Conservation (phyloP, 2,888 invertebrate genomes). For the Yponomeuta plumbellus region DNA sequence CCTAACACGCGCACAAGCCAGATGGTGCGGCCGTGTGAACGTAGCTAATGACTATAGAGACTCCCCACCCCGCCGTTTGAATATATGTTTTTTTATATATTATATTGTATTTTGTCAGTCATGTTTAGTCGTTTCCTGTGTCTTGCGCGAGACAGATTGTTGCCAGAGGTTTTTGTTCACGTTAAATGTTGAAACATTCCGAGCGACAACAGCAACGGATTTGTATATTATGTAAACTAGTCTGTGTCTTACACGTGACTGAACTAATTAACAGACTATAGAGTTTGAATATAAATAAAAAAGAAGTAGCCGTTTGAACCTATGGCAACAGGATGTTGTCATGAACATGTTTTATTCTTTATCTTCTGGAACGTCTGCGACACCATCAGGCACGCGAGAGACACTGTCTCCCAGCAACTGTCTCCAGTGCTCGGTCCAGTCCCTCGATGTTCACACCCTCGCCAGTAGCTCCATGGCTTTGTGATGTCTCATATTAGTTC, state of each 20-base stretch:
- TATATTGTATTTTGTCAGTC: slow-evolving; percentile 3
- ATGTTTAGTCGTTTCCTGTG: slow-evolving; percentile 1
- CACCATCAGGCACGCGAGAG: not conserved
- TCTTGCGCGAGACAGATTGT: not conserved
- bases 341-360: not conserved
- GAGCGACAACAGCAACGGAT: too few relatives aligned
- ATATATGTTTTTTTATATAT: not conserved
- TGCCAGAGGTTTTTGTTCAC: not conserved
- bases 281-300: not conserved
- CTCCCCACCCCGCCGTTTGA: not conserved
- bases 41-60: not conserved
- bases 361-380: not conserved
- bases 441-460: slow-evolving; percentile 16
- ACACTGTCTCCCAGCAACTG: not conserved
- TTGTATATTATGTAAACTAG: too few relatives aligned
- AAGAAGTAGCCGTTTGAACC: not conserved
- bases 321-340: not conserved
- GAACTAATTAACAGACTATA: too few relatives aligned
- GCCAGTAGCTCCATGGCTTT: slow-evolving; percentile 24
- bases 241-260: too few relatives aligned
- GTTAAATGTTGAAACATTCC: not conserved
- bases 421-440: not conserved
- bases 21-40: too few relatives aligned
- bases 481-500: slow-evolving; percentile 31
- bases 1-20: too few relatives aligned